Evolutionary conservation across 2,113 vertebrate genomes (phyloP), one percentile per base, ranked within the genome.

Genomic region (Catharus bicknelli): DNA sequence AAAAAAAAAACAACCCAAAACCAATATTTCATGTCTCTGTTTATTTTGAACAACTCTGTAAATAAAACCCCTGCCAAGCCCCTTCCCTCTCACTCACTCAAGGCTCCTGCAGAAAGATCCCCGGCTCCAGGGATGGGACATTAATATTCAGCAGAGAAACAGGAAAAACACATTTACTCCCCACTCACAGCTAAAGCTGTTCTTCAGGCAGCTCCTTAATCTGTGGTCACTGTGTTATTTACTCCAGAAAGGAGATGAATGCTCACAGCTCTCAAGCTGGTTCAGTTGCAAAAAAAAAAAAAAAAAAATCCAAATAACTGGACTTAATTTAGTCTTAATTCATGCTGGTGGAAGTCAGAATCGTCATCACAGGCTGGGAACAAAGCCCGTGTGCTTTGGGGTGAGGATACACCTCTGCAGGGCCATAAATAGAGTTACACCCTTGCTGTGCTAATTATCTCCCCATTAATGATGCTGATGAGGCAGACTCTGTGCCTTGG

Each of bases 151-250:
- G 54, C 29, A 27, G 86, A 66, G 74, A 36, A 58, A 48, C 29
- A 3, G 47, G 58, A 55, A 90, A 93, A 96, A 89, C 40, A 90
- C 89, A 93, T 94, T 94, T 61, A 87, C 84, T 96, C 69, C 62
- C 77, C 17, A 25, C 91, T 94, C 91, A 51, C 84, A 95, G 87
- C 91, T 82, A 58, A 91, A 83, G 68, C 81, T 79, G 55, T 34
- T 94, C 94, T 90, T 73, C 78, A 85, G 93, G 92, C 88, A 91
- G 92, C 70, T 76, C 58, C 55, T 92, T 94, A 48, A 88, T 91
- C 90, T 54, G 42, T 38, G 91, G 75, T 85, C 87, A 91, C 50
- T 19, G 43, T 25, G 62, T 62, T 95, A 34, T 93, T 95, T 32
- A 90, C 70, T 95, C 81, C 82, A 85, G 78, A 23, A 47, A 68